Conservation (phyloP, 2,888 invertebrate genomes). For the Euclidia mi region DNA sequence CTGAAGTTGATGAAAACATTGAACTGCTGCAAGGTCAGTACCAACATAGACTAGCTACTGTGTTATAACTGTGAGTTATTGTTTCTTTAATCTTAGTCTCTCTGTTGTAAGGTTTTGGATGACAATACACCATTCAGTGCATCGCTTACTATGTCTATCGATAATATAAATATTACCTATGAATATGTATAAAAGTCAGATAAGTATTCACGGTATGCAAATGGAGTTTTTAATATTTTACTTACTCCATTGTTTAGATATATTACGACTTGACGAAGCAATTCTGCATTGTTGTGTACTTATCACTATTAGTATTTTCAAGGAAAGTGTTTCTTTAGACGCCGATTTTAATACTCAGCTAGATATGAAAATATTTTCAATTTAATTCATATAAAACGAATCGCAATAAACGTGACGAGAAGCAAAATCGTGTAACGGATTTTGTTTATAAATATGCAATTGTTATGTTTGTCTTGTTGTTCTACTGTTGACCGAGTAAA, state of each 20-base stretch:
- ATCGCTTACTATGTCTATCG: background rate
- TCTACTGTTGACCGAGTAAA: no score
- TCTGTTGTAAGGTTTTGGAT: no score
- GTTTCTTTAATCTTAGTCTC: constrained; percentile 1
- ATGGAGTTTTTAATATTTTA: no score
- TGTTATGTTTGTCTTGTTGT: background rate
- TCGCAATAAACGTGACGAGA: background rate
- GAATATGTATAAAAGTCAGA: background rate
- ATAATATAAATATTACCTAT: background rate
- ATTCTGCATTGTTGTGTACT: no score
- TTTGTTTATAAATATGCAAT: background rate
- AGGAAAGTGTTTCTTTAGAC: no score
- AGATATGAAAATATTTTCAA: constrained; percentile 2
- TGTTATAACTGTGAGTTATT: constrained; percentile 17
- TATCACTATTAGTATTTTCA: no score
- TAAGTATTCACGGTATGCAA: no score
- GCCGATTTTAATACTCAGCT: no score
- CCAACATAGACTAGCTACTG: constrained; percentile 12
- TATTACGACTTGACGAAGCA: no score
- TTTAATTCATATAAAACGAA: constrained; percentile 3
- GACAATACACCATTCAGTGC: no score
- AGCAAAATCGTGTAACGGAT: background rate
- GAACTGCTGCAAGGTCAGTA: constrained; percentile 89
- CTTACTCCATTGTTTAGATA: no score
- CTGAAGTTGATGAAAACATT: constrained; percentile 94